These are phyloP conservation scores for Lepus townsendii DNA, from an alignment of 2,797 vertebrate genomes.

Conservation along the genomic window DNA sequence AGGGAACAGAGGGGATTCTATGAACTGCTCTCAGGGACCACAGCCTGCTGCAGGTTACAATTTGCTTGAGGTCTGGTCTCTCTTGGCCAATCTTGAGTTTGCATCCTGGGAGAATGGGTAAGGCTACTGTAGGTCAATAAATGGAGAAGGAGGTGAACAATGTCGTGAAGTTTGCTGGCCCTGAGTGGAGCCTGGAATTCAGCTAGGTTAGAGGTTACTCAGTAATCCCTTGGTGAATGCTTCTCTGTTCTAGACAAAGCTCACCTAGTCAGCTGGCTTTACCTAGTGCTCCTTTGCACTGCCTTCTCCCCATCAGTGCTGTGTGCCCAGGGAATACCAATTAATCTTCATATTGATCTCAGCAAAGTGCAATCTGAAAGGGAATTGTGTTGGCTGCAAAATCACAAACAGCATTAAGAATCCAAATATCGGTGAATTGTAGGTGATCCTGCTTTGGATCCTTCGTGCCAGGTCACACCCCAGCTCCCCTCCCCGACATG, in stretches of 20 bases:
- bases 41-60: not conserved
- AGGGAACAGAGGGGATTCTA: not conserved
- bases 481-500: not conserved
- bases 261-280: not conserved
- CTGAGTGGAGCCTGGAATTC: not conserved
- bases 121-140: not conserved
- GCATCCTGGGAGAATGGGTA: not conserved
- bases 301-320: not conserved
- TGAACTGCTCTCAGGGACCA: not conserved
- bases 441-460: not conserved
- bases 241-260: not conserved
- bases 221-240: not conserved
- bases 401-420: not conserved
- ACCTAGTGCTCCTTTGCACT: not conserved
- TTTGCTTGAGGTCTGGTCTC: not conserved
- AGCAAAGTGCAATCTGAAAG: not conserved
- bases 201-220: not conserved
- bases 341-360: conserved; percentile 28
- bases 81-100: not conserved
- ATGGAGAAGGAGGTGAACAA: not conserved
- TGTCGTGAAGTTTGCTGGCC: not conserved
- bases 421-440: not conserved
- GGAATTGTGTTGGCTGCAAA: not conserved
- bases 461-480: not conserved
- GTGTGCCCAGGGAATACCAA: not conserved